Evolutionary conservation across 2,888 invertebrate species (phyloP).

Genomic region (Idaea straminata): DNA sequence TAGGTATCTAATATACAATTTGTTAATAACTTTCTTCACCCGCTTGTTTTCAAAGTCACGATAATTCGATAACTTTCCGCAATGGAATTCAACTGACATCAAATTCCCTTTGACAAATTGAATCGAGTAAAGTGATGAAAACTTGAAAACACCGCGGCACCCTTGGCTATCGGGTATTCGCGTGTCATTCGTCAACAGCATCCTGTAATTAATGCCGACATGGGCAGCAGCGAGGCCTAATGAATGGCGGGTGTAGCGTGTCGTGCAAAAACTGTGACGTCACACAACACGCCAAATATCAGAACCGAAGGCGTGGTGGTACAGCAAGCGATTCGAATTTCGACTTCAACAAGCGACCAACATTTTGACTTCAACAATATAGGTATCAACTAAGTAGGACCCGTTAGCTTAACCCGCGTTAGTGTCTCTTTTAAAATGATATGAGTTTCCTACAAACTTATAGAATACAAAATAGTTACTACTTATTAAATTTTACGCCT

Average conservation of each 20-base stretch:
- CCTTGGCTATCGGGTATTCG: slow-evolving; percentile 40
- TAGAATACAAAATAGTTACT: too few species aligned
- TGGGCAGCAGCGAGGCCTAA: slow-evolving; percentile 60
- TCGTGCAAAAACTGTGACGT: slow-evolving; percentile 68
- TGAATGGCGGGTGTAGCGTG: slow-evolving; percentile 70
- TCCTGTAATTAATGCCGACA: slow-evolving; percentile 73
- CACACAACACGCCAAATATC: slow-evolving; percentile 55
- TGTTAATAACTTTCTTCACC: background rate
- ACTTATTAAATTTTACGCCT: too few species aligned
- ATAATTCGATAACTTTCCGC: background rate
- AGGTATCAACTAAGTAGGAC: too few species aligned
- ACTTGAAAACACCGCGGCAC: slow-evolving; percentile 23
- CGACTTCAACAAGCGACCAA: too few species aligned
- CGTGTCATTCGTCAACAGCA: slow-evolving; percentile 58
- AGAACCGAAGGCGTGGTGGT: slow-evolving; percentile 23
- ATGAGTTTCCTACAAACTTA: too few species aligned
- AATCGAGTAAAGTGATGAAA: background rate
- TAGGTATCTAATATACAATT: background rate
- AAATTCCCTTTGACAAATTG: background rate
- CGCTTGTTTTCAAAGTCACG: background rate
- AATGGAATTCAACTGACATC: background rate
- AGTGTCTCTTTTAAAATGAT: too few species aligned
- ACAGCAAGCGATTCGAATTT: slow-evolving; percentile 22
- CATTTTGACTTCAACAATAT: too few species aligned
- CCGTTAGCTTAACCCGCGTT: too few species aligned